Base-by-base conservation (phyloP, 2,888 invertebrate genomes). In the Flabesymbios commensalis region DNA sequence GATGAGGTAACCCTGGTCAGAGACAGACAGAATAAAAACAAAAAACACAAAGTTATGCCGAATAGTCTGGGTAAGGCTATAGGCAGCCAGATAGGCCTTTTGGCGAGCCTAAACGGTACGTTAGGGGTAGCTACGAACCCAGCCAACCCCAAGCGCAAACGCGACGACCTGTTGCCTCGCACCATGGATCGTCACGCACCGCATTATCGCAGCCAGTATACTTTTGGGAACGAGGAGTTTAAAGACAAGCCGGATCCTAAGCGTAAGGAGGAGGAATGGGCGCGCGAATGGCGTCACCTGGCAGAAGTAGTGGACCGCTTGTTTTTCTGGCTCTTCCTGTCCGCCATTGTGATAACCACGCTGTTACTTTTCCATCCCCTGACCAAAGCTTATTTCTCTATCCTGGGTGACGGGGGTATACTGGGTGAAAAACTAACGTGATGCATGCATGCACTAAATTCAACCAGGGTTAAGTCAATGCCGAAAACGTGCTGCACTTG, bases 281-380 rank as follows among this genome's bases (percentile, higher is more conserved):
- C 63, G 32, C 57, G 55, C 28, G 71, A 71, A 33, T 71, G 71
- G 71, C 56, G 59, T 7, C 58, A 59, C 26, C 59, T 71, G 7
- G 71, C 71, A 7, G 71, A 71, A 54, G 67, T 71, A 14, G 64
- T 71, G 17, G 71, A 71, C 43, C 51, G 71, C 10, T 42, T 71
- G 32, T 71, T 71, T 54, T 71, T 71, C 60, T 71, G 71, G 71
- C 57, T 71, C 33, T 71, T 71, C 41, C 63, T 71, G 10, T 52
- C 61, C 24, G 69, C 68, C 22, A 67, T 71, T 19, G 64, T 69
- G 7, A 51, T 66, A 29, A 69, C 70, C 19, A 71, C 71, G 4
- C 61, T 71, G 29, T 57, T 72, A 28, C 68, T 71, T 26, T 69
- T 71, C 57, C 71, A 71, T 58, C 71, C 71, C n/a, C 53, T 71